phyloP scores from a whole-genome alignment of 1,140 invertebrate genomes.

The Venturia canescens region DNA sequence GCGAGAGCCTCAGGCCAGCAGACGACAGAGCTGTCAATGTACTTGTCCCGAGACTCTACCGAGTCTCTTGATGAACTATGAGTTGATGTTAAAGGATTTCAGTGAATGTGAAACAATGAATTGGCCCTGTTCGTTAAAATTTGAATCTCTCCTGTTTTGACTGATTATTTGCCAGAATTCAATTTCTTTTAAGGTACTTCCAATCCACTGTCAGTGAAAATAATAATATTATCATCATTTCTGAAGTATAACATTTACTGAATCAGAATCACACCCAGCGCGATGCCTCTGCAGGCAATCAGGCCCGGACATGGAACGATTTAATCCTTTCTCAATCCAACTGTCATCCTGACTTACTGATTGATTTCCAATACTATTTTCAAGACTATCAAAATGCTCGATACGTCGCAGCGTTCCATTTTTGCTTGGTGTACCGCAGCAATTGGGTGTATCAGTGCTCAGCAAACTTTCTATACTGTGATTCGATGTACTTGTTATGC shows the following conservation, averaged over 20 bases:
- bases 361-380: conserved; percentile 73
- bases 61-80: too few relatives aligned
- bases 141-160: too few relatives aligned
- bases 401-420: conserved; percentile 72
- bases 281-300: conserved; percentile 79
- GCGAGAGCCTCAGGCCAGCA: too few relatives aligned
- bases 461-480: conserved; percentile 73
- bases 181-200: conserved; percentile 62
- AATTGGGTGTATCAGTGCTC: conserved; percentile 72
- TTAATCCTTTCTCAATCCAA: conserved; percentile 78
- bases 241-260: conserved; percentile 73
- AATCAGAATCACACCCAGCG: conserved; percentile 73
- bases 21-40: too few relatives aligned
- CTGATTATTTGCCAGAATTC: too few relatives aligned
- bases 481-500: conserved; percentile 72
- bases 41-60: too few relatives aligned
- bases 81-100: too few relatives aligned
- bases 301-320: conserved; percentile 84
- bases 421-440: conserved; percentile 67
- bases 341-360: conserved; percentile 74
- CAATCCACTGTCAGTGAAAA: conserved; percentile 75
- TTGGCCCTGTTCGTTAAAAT: too few relatives aligned
- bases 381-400: conserved; percentile 73
- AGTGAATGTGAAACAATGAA: too few relatives aligned
- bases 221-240: conserved; percentile 75